Base-by-base conservation (phyloP, 2,113 vertebrate genomes). In the Apteryx owenii region DNA sequence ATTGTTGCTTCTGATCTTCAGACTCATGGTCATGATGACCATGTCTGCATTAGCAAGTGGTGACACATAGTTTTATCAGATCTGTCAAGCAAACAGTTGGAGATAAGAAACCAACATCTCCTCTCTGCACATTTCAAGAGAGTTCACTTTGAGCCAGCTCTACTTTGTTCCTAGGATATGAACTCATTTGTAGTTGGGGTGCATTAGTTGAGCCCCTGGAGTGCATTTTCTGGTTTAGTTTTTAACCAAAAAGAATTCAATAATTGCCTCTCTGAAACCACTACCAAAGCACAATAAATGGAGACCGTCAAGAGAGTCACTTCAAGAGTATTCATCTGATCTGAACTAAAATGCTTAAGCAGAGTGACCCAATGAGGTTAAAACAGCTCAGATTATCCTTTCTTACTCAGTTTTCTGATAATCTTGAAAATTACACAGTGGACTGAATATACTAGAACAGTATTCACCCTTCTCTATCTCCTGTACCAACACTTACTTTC, bases 381-480 rank as follows among this genome's bases (percentile, higher is more conserved):
- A 66, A 92, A 33, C 5, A 71, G n/a, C 7, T 56, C 26, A 18
- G 25, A 28, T 5, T 51, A 23, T 46, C 9, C 10, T 81, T 76
- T 83, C 64, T 31, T 53, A 51, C 10, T 5, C 17, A 33, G 4
- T 61, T 92, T 87, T 84, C 68, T 42, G 9, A 51, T 38, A 46
- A 7, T 3, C 73, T 31, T 3, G 85, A 77, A 84, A 68, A 84
- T 68, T 71, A 33, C 1, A 70, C n/a, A 11, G 22, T 62, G 5
- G 7, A 53, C 4, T 33, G 12, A 64, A 38, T 33, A 33, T 7
- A 76, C 5, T 40, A 70, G 19, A 17, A 23, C 0, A 0, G 4
- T 10, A 22, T 3, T 61, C 51, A 62, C 1, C 7, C 8, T 78
- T 13, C 5, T 58, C 44, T 62, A 4, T 29, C 28, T 70, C 23